Percentiles rank a stretch among this genome's conserved stretches.
Evolutionary conservation across 2,888 invertebrate genomes (phyloP).

Genomic region (Idaea aversata): DNA sequence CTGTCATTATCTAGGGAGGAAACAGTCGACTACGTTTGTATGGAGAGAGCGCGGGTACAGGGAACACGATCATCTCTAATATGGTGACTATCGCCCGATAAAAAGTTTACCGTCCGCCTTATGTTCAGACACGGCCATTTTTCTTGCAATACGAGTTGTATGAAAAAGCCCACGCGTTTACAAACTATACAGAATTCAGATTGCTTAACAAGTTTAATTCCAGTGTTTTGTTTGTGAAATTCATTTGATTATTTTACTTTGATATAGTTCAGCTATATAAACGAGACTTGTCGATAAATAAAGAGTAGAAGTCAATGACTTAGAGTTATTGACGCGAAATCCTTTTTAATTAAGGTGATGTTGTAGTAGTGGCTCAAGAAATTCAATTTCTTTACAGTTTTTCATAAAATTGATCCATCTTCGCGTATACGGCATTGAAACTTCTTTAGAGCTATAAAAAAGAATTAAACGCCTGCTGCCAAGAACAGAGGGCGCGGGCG

Average conservation of each 20-base stretch:
- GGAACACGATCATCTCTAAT: neutral
- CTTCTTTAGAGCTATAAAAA: too few relatives aligned
- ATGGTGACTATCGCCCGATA: neutral
- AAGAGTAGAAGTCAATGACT: neutral
- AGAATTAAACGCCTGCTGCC: too few relatives aligned
- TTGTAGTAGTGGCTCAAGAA: too few relatives aligned
- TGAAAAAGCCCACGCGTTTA: neutral
- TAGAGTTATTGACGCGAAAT: neutral
- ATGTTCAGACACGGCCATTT: neutral
- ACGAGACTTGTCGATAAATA: neutral
- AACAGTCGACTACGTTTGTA: too few relatives aligned
- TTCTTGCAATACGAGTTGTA: neutral
- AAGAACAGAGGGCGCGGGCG: too few relatives aligned
- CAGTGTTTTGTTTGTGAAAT: neutral
- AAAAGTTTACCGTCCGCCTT: neutral
- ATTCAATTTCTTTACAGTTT: too few relatives aligned
- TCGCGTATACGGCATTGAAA: too few relatives aligned
- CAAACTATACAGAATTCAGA: neutral
- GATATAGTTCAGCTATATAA: neutral
- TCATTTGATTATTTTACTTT: neutral
- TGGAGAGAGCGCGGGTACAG: too few relatives aligned
- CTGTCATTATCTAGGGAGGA: too few relatives aligned
- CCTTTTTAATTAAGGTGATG: neutral
- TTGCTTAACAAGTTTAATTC: neutral
- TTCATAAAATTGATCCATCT: too few relatives aligned